phyloP scores from a whole-genome alignment of 2,113 vertebrate species.

The Dromaius novaehollandiae region DNA sequence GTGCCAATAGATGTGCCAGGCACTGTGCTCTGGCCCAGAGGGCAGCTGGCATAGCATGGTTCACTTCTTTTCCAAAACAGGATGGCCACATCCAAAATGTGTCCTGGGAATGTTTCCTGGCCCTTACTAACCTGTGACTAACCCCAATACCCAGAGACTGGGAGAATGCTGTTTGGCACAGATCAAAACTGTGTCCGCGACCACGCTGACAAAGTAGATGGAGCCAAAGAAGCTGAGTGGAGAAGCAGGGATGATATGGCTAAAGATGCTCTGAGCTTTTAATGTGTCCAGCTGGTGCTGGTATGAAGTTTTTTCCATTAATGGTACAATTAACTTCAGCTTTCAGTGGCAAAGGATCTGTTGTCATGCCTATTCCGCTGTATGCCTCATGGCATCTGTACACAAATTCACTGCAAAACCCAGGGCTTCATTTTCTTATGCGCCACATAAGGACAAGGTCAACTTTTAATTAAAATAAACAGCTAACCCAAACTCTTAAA shows the following conservation, averaged over 20 bases:
- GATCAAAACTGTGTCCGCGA: background rate
- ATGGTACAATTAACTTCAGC: background rate
- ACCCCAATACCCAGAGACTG: background rate
- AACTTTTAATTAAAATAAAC: background rate
- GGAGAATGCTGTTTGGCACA: background rate
- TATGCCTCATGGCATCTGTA: background rate
- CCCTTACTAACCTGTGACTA: background rate
- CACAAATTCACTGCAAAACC: background rate
- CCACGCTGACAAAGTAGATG: background rate
- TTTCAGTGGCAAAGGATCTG: background rate
- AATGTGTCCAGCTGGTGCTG: background rate
- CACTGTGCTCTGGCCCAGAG: background rate
- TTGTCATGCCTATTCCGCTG: background rate
- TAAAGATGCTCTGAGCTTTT: background rate
- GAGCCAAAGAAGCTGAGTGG: background rate
- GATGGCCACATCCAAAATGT: background rate
- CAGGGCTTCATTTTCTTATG: background rate
- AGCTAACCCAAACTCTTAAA: background rate
- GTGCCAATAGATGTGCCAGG: rapidly evolving
- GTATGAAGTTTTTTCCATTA: background rate
- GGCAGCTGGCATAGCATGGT: background rate
- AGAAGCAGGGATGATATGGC: background rate
- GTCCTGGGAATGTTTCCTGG: background rate
- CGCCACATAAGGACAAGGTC: background rate
- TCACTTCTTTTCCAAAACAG: background rate